Evolutionary conservation across 1,140 invertebrate genomes (phyloP).

Genomic region (Oryctes rhinoceros): DNA sequence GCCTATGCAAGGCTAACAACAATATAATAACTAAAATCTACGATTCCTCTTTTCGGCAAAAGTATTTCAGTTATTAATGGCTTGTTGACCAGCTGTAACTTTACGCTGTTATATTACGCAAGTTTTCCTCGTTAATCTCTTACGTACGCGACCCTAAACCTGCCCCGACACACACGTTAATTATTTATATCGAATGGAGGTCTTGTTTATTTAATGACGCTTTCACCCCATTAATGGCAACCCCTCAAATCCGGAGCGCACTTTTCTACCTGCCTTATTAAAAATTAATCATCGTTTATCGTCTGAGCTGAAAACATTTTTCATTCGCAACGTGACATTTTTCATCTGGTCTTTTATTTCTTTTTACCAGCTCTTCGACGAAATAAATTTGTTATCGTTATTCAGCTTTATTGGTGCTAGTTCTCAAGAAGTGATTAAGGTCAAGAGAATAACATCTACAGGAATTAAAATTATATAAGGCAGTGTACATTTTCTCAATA

Average conservation of each 20-base stretch:
- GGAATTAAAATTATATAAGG: too few relatives aligned
- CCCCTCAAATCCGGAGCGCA: constrained; percentile 9
- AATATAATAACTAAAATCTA: too few relatives aligned
- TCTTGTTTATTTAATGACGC: constrained; percentile 45
- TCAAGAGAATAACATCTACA: too few relatives aligned
- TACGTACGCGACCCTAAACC: constrained; percentile 22
- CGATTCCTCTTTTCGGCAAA: too few relatives aligned
- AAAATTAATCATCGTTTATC: constrained; percentile 21
- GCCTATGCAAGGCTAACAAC: too few relatives aligned
- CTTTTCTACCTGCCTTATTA: constrained; percentile 33
- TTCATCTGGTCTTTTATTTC: too few relatives aligned
- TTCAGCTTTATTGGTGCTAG: too few relatives aligned
- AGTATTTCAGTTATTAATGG: not conserved
- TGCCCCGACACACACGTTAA: constrained; percentile 34
- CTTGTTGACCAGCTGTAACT: not conserved
- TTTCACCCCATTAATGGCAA: constrained; percentile 37
- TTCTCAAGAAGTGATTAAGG: too few relatives aligned
- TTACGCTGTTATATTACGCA: not conserved
- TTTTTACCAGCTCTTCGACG: too few relatives aligned
- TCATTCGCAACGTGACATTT: not conserved
- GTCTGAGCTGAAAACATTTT: constrained; percentile 35
- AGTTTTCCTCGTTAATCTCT: constrained; percentile 14
- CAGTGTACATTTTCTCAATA: too few relatives aligned
- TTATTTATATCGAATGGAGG: constrained; percentile 39
- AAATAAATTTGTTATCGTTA: too few relatives aligned